Conservation (phyloP, 1,140 invertebrate genomes). For the Bombus balteatus region DNA sequence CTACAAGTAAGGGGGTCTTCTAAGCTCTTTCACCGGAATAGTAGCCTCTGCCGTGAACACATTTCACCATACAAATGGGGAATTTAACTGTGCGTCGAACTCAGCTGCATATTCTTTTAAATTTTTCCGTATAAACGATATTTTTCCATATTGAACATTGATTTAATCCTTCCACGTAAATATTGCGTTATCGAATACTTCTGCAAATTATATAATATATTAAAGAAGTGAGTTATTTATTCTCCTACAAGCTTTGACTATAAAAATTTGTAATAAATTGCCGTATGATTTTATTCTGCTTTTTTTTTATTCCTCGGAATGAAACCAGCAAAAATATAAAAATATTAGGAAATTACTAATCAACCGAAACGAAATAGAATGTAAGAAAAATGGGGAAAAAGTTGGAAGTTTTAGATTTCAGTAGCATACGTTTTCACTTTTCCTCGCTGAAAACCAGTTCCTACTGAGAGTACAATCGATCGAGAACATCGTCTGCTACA, state of each 20-base stretch:
- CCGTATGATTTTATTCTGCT: background rate
- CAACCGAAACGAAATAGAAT: background rate
- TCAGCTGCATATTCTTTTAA: background rate
- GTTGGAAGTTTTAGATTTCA: background rate
- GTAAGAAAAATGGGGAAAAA: background rate
- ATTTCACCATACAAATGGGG: background rate
- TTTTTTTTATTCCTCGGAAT: no score
- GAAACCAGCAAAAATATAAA: no score
- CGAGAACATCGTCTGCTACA: conserved; percentile 2
- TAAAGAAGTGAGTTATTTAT: no score
- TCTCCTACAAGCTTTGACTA: no score
- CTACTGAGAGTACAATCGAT: conserved; percentile 14
- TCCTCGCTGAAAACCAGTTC: conserved; percentile 53
- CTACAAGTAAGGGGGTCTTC: conserved; percentile 42
- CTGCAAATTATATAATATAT: no score
- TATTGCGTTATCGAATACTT: background rate
- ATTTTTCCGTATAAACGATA: background rate
- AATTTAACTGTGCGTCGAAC: background rate
- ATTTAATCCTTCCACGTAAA: background rate
- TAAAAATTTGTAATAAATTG: no score
- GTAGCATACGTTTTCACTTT: conserved; percentile 30
- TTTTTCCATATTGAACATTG: background rate
- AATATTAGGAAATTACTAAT: background rate
- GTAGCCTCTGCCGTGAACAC: background rate
- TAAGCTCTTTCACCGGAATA: conserved; percentile 29